These are phyloP conservation scores for Scartelaos histophorus DNA, from an alignment of 2,113 vertebrate species.

Conservation along the genomic window DNA sequence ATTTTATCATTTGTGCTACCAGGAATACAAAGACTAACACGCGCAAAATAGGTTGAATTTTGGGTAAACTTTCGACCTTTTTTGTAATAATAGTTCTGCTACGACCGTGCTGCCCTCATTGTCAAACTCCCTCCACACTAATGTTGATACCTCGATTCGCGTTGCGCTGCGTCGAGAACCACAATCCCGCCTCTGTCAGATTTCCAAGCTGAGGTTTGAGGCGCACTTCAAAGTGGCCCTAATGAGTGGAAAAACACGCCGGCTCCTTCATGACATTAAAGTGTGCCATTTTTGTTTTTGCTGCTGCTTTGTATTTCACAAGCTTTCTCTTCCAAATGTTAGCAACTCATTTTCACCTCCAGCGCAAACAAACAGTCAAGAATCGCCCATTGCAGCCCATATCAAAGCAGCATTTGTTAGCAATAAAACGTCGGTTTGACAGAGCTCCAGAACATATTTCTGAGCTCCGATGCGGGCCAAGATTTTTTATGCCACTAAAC, in stretches of 20 bases:
- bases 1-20: no score
- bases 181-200: constrained; percentile 67
- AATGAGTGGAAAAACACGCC: constrained; percentile 75
- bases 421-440: constrained; percentile 79
- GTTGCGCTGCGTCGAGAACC: constrained; percentile 63
- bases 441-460: constrained; percentile 71
- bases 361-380: constrained; percentile 77
- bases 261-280: constrained; percentile 71
- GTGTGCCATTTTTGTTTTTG: constrained; percentile 45
- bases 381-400: constrained; percentile 64
- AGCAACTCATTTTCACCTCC: constrained; percentile 79
- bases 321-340: constrained; percentile 64
- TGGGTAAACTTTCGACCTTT: constrained; percentile 12
- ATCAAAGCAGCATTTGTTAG: constrained; percentile 80
- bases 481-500: constrained; percentile 67
- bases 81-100: constrained; percentile 31
- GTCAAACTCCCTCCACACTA: constrained; percentile 55
- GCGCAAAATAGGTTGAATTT: constrained; percentile 45
- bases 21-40: neutral
- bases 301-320: constrained; percentile 60
- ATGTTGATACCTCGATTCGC: constrained; percentile 70
- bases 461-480: constrained; percentile 64
- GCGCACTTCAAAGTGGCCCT: constrained; percentile 72
- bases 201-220: constrained; percentile 74
- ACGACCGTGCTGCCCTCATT: constrained; percentile 53